Base-by-base conservation (phyloP, 2,888 invertebrate species). In the Meandrusa payeni region DNA sequence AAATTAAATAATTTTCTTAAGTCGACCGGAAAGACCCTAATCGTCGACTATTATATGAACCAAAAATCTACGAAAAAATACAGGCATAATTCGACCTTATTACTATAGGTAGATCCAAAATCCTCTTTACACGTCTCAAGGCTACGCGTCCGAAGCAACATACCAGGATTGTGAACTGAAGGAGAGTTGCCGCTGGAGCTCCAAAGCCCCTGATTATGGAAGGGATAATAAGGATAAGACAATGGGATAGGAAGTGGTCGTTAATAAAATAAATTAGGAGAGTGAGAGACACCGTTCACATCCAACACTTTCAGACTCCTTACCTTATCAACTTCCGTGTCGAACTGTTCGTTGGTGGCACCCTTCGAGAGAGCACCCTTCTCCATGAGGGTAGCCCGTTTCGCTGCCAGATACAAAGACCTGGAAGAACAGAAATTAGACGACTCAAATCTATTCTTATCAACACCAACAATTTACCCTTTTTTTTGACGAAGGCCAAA, bases 261-360 rank as follows among this genome's bases (percentile, higher is more conserved):
- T n/a, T n/a, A n/a, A n/a, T n/a, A n/a, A n/a, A n/a, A n/a, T n/a
- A n/a, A n/a, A n/a, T n/a, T n/a, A n/a, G n/a, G n/a, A n/a, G n/a
- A n/a, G n/a, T n/a, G n/a, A n/a, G n/a, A n/a, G n/a, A n/a, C n/a
- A n/a, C n/a, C n/a, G n/a, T n/a, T n/a, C n/a, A n/a, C n/a, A n/a
- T n/a, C n/a, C n/a, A n/a, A n/a, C n/a, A n/a, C n/a, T n/a, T n/a
- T n/a, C n/a, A n/a, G n/a, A n/a, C n/a, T n/a, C n/a, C n/a, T n/a
- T n/a, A 94, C 95, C 90, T 94, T 94, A 77, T 95, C 95, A n/a
- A 95, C 94, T 89, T 96, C 95, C 7, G 94, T 95, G 59, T 96
- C 95, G 54, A 95, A 93, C 47, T 93, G 92, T 51, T 95, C 95
- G 47, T 90, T 91, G 9, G 93, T 93, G 0, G 78, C 89, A 13